These are phyloP conservation scores for Neuroterus valhalla DNA, from an alignment of 1,140 invertebrate species.

Conservation along the genomic window DNA sequence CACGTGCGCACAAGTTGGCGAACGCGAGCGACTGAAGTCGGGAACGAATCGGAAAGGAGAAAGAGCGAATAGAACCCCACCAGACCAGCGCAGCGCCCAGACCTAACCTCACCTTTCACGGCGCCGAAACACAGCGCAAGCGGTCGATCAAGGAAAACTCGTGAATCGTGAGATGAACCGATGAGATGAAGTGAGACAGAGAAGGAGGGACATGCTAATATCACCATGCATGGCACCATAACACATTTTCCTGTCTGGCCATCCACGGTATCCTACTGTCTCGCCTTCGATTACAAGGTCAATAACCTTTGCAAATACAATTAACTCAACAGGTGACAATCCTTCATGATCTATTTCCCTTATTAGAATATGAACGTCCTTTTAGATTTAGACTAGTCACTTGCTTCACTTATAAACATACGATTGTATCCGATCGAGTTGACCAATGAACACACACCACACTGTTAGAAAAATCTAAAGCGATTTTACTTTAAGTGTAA, in stretches of 20 bases:
- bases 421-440: too few relatives aligned
- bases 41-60: constrained; percentile 40
- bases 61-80: too few relatives aligned
- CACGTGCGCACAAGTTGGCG: constrained; percentile 46
- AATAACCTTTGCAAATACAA: background rate
- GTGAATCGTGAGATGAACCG: constrained; percentile 52
- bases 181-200: constrained; percentile 37
- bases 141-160: constrained; percentile 40
- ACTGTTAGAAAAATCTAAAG: too few relatives aligned
- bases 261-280: constrained; percentile 1
- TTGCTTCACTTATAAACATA: too few relatives aligned
- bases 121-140: constrained; percentile 44
- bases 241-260: constrained; percentile 54
- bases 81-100: background rate
- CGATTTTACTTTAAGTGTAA: too few relatives aligned
- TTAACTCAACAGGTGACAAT: background rate
- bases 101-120: constrained; percentile 52
- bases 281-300: background rate
- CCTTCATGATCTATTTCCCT: background rate
- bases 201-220: constrained; percentile 42
- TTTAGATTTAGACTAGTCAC: too few relatives aligned
- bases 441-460: too few relatives aligned
- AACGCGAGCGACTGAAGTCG: constrained; percentile 48
- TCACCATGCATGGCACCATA: constrained; percentile 50
- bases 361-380: background rate